Percentiles rank a stretch among this genome's conserved stretches.
Evolutionary conservation across 2,797 vertebrate genomes (phyloP).

Genomic region (Crenichthys baileyi): DNA sequence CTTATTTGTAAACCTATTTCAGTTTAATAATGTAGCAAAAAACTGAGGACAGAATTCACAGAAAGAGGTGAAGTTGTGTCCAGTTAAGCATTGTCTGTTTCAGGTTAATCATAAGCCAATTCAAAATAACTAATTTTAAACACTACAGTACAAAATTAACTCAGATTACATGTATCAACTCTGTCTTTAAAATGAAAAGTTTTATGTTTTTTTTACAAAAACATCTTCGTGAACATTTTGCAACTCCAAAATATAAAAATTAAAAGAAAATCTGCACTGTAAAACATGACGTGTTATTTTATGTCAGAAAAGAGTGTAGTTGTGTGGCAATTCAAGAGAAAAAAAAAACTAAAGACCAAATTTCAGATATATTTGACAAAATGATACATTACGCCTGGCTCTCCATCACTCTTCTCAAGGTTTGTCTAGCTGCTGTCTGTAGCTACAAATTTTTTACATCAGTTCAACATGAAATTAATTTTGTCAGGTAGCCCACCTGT

Average conservation of each 20-base stretch:
- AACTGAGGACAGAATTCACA: background rate
- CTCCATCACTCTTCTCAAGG: too few species aligned
- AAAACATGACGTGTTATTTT: background rate
- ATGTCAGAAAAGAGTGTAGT: too few species aligned
- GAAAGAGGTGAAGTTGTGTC: background rate
- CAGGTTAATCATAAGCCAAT: background rate
- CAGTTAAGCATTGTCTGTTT: background rate
- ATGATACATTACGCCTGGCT: too few species aligned
- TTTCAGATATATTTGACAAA: too few species aligned
- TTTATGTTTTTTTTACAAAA: background rate
- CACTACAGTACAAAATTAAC: background rate
- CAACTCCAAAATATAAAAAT: background rate
- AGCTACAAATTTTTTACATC: background rate
- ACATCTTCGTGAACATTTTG: background rate
- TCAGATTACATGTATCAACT: background rate
- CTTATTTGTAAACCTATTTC: background rate
- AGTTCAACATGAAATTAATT: background rate
- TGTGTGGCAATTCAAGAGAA: too few species aligned
- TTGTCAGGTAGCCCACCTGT: constrained; percentile 65
- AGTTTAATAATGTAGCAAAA: background rate
- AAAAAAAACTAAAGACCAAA: too few species aligned
- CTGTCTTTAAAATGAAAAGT: background rate
- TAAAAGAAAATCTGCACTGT: background rate
- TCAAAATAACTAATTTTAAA: background rate
- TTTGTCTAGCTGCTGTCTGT: background rate